Evolutionary conservation across 64 coral and sea anemone species (phyloP), one percentile per base, ranked within the genome.

Genomic region (Exaiptasia diaphana): DNA sequence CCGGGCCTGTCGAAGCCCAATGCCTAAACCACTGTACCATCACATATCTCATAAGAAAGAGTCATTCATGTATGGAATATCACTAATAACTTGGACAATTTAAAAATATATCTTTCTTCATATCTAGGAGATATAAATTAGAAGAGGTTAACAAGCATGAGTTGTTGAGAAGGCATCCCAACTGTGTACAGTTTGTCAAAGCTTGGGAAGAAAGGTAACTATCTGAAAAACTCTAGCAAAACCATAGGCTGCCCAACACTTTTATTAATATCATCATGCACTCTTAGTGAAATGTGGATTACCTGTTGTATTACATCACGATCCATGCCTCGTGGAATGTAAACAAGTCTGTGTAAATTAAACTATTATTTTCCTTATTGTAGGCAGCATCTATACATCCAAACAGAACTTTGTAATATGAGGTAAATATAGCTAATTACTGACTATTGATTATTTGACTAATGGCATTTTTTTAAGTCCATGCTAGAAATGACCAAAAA

Each of bases 121-220:
- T n/a, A n/a, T 40, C 24, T 40, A 99, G 95, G 61, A 84, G 74
- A 20, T 79, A 85, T 73, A 99, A 91, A 73, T 72, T 99, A 50
- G 95, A 99, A 35, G 95, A 99, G 77, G 95, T 99, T 12, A 99
- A 99, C 67, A 99, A 89, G 14, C 95, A 99, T 85, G 95, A 99
- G 67, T 56, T 54, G 39, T 41, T 99, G n/a, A 83, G 69, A 32
- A 14, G 58, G 32, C 95, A 99, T 99, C 80, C 67, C 17, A 99
- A 99, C 61, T 99, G 95, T 86, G 95, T 99, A 33, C 68, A 76
- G 61, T 89, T 99, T 88, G 38, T 99, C 11, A 92, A 88, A 42
- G 95, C 95, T 36, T 99, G 95, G 95, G 95, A 99, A 86, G 95
- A 99, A 68, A 89, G 93, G 93, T 91, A 76, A 42, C 39, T 42